Evolutionary conservation across 2,113 vertebrate species (phyloP).

Genomic region (Pyrgilauda ruficollis): DNA sequence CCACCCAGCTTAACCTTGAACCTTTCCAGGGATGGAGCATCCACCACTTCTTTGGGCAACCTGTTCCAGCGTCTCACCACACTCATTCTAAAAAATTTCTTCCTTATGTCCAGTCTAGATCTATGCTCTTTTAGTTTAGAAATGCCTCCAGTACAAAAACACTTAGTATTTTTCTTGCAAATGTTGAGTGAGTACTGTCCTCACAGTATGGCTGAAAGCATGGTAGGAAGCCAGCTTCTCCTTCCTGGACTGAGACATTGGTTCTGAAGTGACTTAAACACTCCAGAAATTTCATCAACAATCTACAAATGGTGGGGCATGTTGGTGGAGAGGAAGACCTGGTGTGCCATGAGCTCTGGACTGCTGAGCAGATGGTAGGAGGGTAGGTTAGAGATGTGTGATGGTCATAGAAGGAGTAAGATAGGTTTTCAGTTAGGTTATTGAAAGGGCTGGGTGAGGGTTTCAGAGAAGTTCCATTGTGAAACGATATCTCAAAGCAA

Average conservation of each 20-base stretch:
- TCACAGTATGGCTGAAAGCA: not conserved
- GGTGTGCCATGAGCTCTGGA: not conserved
- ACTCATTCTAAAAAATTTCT: not conserved
- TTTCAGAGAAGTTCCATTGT: not conserved
- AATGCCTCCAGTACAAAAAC: not conserved
- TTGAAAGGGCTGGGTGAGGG: not conserved
- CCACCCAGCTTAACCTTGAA: not conserved
- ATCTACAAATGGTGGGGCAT: not conserved
- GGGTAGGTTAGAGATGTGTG: not conserved
- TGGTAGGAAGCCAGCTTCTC: not conserved
- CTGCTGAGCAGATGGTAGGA: not conserved
- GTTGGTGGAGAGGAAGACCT: not conserved
- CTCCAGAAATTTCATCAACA: not conserved
- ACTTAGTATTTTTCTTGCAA: not conserved
- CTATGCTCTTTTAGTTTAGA: accelerated
- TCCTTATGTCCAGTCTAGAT: not conserved
- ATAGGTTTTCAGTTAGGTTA: not conserved
- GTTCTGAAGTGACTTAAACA: not conserved
- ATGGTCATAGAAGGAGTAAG: not conserved
- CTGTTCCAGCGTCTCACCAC: not conserved
- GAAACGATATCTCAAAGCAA: not conserved
- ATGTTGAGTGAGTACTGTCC: not conserved
- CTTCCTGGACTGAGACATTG: not conserved
- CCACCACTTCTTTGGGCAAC: not conserved
- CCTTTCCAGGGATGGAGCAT: not conserved